Evolutionary conservation across 2,797 vertebrate species (phyloP), one percentile per base, ranked within the genome.

Genomic region (Hoplostethus atlanticus): DNA sequence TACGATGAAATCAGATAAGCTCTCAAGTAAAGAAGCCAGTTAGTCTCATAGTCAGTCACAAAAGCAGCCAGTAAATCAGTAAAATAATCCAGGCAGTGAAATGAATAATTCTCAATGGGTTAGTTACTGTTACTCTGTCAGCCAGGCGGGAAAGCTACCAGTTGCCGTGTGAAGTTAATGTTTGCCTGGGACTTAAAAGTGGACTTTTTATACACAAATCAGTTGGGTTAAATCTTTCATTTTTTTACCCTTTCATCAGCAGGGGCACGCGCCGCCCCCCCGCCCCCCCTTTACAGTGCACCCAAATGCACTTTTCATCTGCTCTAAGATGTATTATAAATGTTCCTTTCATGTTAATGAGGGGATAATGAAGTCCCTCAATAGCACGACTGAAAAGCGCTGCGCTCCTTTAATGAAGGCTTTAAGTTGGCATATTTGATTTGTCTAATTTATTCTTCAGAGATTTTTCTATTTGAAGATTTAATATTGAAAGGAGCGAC

Each of bases 241-340:
- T 92, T 84, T 85, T 59, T 77, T 57, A 60, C 55, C 59, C 87
- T 91, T 93, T 92, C 91, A 93, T 92, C 80, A 84, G 80, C 50
- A 31, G 68, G 59, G 58, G 21, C 68, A 59, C 42, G 73, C 81
- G 71, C 76, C 83, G 74, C 83, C 88, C 84, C 34, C 53, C 63
- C 76, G 81, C 73, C 83, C 88, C 84, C 34, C 53, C 63, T 83
- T 71, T 83, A 76, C 89, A 86, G 68, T 89, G 79, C 85, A 78
- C 83, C 62, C 89, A 91, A 93, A 94, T 85, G 91, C 90, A 88
- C 88, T 93, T 91, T 93, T 94, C 93, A 92, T 94, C 93, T 90
- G 84, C 84, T 92, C 85, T 93, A 93, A 94, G 92, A 95, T 95
- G 91, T 95, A 94, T 95, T 91, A 95, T 95, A 94, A 93, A 95